Evolutionary conservation across 2,113 vertebrate genomes (phyloP), one percentile per base, ranked within the genome.

Genomic region (Pseudolaguvia tuberculata): DNA sequence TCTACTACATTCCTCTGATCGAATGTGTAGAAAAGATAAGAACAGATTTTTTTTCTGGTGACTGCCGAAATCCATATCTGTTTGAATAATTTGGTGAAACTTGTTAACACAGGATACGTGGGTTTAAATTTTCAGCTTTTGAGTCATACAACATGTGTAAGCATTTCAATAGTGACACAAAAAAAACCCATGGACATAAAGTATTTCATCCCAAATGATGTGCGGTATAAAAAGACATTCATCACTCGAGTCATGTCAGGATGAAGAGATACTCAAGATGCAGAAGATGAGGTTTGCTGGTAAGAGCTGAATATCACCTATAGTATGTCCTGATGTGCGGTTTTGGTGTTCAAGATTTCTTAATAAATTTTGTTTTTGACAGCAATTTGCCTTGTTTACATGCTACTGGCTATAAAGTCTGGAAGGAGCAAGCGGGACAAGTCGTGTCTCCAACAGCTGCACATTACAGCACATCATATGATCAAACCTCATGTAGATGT

Each of bases 211-310:
- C 20, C 39, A 57, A 67, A 50, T 47, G 48, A 3, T 53, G 31
- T 35, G 31, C 23, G 31, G 53, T 75, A 77, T 73, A 82, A 70
- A 79, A 77, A 66, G 70, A 55, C 25, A 6, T 70, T 21, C 27
- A 57, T 52, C 17, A 51, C 12, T 65, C n/a, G 20, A 27, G 18
- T 29, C 13, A 21, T 73, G 1, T 51, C 42, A 77, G 48, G 65
- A 77, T 74, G 70, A 27, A 70, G 39, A 29, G 45, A 48, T 67
- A 23, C 45, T 51, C 51, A 77, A 74, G 70, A 80, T 80, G 79
- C 18, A 65, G 25, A 47, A 6, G n/a, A 62, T 29, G 67, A 77
- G 53, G 70, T 20, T 77, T 12, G 25, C 20, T 45, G 65, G 79
- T 80, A 80, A 74, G 79, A 55, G 17, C 12, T 31, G 35, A 72